Percentiles rank a stretch among this genome's conserved stretches.
Evolutionary conservation across 2,113 vertebrate genomes (phyloP).

Genomic region (Gavia stellata): DNA sequence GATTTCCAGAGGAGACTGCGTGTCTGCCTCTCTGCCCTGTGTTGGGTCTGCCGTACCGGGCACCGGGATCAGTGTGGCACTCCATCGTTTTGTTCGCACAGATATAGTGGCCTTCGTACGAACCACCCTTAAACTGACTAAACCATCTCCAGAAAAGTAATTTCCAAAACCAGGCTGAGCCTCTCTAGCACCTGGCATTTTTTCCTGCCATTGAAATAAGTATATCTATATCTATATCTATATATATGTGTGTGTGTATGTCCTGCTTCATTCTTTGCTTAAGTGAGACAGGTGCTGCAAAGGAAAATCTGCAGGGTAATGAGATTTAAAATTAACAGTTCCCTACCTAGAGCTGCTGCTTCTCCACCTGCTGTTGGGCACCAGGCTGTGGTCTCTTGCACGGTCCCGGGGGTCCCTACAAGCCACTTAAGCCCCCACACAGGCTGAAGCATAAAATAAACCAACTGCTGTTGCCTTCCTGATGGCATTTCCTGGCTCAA

Average conservation of each 20-base stretch:
- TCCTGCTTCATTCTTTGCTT: background rate
- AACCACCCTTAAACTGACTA: background rate
- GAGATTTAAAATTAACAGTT: background rate
- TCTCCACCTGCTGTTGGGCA: background rate
- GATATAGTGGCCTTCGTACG: background rate
- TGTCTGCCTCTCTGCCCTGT: too few relatives aligned
- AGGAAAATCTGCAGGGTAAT: background rate
- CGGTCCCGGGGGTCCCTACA: background rate
- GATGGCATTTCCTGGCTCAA: background rate
- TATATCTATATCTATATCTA: fast-evolving
- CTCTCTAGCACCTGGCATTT: too few relatives aligned
- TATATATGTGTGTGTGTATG: background rate
- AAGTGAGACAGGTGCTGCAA: background rate
- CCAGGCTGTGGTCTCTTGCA: background rate
- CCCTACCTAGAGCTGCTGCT: background rate
- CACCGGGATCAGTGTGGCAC: background rate
- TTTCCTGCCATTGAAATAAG: background rate
- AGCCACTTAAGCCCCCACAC: background rate
- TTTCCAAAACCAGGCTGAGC: background rate
- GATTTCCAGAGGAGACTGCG: background rate
- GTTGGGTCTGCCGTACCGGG: background rate
- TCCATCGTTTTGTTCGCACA: background rate
- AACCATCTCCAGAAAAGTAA: background rate
- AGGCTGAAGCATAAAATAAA: background rate
- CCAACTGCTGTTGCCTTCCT: background rate